These are phyloP conservation scores for Cryptocephalus primarius DNA, from an alignment of 2,888 invertebrate species.

Conservation along the genomic window DNA sequence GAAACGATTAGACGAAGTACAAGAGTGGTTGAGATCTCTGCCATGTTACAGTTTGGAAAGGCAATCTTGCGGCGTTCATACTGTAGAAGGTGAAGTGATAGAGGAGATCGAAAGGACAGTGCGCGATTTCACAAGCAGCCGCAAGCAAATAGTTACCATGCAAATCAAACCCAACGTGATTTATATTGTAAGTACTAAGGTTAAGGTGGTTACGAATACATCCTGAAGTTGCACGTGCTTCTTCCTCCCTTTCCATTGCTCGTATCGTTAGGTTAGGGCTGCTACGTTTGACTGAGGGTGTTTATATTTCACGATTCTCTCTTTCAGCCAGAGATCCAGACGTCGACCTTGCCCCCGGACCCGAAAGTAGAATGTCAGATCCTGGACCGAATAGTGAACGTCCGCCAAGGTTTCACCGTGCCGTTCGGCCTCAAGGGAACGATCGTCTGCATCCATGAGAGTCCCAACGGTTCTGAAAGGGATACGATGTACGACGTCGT, in stretches of 20 bases:
- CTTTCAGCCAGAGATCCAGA: conserved; percentile 36
- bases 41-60: conserved; percentile 51
- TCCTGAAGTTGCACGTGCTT: no score
- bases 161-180: conserved; percentile 72
- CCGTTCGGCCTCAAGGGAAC: conserved; percentile 79
- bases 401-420: conserved; percentile 61
- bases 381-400: conserved; percentile 77
- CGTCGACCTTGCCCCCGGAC: conserved; percentile 53
- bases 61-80: conserved; percentile 58
- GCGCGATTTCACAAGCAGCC: conserved; percentile 23
- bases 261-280: no score
- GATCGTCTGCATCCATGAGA: conserved; percentile 55
- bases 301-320: no score
- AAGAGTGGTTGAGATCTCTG: conserved; percentile 61
- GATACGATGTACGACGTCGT: conserved; percentile 65
- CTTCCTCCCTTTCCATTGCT: no score
- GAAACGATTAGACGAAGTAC: conserved; percentile 42
- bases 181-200: conserved; percentile 49
- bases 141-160: conserved; percentile 48
- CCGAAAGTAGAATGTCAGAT: conserved; percentile 51
- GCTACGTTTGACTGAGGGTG: no score
- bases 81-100: conserved; percentile 57
- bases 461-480: conserved; percentile 18
- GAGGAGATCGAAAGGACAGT: conserved; percentile 42
- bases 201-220: no score